phyloP scores from a whole-genome alignment of 2,797 vertebrate genomes.

The Catamblyrhynchus diadema region DNA sequence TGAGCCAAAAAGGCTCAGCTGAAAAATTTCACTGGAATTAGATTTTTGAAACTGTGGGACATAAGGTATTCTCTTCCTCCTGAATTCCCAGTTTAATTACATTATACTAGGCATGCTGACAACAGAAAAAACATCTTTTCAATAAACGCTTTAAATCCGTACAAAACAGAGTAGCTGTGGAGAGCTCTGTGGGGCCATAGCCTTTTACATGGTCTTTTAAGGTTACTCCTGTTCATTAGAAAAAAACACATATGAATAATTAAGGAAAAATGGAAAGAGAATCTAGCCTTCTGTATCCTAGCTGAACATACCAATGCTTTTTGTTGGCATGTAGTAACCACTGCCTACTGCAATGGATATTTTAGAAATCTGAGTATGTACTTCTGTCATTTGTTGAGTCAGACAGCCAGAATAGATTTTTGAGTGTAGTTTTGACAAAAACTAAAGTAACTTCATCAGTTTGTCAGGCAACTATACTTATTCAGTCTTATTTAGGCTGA shows the following conservation, averaged over 20 bases:
- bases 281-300: neutral
- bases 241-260: conserved; percentile 16
- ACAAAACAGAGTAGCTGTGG: neutral
- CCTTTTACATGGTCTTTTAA: neutral
- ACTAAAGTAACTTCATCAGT: neutral
- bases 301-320: neutral
- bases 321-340: neutral
- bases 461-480: neutral
- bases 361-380: conserved; percentile 9
- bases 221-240: neutral
- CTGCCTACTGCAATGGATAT: conserved; percentile 8
- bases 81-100: conserved; percentile 49
- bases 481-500: neutral
- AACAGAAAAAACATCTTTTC: conserved; percentile 6
- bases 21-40: neutral
- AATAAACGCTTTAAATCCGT: neutral
- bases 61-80: neutral
- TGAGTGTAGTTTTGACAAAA: neutral
- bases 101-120: neutral
- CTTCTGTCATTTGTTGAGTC: conserved; percentile 16
- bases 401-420: neutral
- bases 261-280: neutral
- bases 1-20: neutral
- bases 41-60: neutral
- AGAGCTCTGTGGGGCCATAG: neutral